Percentiles rank a stretch among this genome's conserved stretches.
These are phyloP conservation scores for Cheilosia soror DNA, from an alignment of 2,888 invertebrate species.

Conservation along the genomic window DNA sequence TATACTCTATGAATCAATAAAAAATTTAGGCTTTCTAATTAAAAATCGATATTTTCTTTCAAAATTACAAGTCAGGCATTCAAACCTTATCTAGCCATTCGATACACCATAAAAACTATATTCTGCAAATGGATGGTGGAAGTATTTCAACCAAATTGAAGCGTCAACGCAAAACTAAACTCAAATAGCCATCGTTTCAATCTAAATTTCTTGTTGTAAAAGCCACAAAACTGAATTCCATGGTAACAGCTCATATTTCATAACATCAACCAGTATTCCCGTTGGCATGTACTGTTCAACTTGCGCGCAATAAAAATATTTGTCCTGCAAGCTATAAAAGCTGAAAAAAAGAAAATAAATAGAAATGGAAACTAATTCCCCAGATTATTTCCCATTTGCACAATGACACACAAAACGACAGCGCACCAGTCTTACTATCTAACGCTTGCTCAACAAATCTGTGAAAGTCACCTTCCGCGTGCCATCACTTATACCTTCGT, in stretches of 20 bases:
- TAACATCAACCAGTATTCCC: constrained; percentile 18
- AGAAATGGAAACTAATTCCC: constrained; percentile 41
- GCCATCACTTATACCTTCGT: constrained; percentile 44
- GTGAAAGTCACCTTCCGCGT: constrained; percentile 64
- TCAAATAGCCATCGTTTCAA: constrained; percentile 6
- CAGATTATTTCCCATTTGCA: constrained; percentile 52
- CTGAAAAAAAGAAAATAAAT: background rate
- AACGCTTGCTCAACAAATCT: constrained; percentile 54
- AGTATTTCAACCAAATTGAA: no score
- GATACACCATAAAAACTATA: no score
- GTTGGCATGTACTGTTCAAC: constrained; percentile 3
- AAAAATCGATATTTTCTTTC: no score
- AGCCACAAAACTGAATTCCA: constrained; percentile 1
- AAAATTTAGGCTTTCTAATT: no score
- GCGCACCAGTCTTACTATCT: constrained; percentile 1
- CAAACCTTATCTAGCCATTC: no score
- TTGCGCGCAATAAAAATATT: constrained; percentile 23
- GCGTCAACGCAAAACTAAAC: constrained; percentile 11
- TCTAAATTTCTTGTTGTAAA: constrained; percentile 17
- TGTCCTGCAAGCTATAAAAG: constrained; percentile 5
- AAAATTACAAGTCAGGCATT: no score
- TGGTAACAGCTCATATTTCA: constrained; percentile 33
- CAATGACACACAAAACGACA: constrained; percentile 46
- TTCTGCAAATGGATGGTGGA: no score
- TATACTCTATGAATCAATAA: no score